Conservation (phyloP, 2,797 vertebrate species). For the Rhynchotus rufescens region DNA sequence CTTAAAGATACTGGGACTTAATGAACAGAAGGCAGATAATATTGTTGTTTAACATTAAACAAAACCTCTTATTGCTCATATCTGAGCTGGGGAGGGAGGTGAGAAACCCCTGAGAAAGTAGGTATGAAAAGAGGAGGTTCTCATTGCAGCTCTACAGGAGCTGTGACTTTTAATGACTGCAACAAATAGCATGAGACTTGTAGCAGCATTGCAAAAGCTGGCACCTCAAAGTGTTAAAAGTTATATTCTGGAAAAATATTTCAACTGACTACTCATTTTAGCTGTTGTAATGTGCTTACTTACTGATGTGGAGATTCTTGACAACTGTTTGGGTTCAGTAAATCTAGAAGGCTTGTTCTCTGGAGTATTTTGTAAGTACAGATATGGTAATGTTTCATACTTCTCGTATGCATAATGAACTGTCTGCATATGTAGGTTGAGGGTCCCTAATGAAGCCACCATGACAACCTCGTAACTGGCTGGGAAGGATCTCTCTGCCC, state of each 20-base stretch:
- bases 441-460: not conserved
- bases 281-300: slow-evolving; percentile 4
- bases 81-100: not conserved
- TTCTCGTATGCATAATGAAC: not conserved
- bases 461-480: not conserved
- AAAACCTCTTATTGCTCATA: not conserved
- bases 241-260: not conserved
- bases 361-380: not conserved
- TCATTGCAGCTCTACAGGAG: not conserved
- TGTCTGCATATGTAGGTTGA: not conserved
- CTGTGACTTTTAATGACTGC: not conserved
- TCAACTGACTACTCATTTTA: not conserved
- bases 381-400: not conserved
- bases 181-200: not conserved
- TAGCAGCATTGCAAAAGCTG: not conserved
- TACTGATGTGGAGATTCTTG: not conserved
- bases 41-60: not conserved
- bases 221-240: not conserved
- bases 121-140: not conserved
- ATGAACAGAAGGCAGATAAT: not conserved
- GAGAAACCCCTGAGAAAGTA: not conserved
- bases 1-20: not conserved
- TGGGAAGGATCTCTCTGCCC: not conserved
- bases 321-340: not conserved
- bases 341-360: not conserved